Evolutionary conservation across 1,140 invertebrate genomes (phyloP).

Genomic region (Drosophila paulistorum): DNA sequence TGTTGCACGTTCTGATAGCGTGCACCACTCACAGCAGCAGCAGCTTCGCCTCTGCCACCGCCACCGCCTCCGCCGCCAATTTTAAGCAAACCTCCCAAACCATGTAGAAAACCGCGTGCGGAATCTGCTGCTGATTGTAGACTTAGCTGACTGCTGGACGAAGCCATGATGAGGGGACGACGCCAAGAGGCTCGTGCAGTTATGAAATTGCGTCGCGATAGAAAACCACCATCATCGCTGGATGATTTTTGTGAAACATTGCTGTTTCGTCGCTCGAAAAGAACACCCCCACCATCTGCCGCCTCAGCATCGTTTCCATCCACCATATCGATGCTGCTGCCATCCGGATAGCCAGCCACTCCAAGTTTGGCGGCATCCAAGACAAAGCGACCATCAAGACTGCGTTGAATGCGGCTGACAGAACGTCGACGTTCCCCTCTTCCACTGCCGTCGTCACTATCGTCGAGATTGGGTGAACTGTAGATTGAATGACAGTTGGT

Average conservation of each 20-base stretch:
- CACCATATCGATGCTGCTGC: slow-evolving; percentile 59
- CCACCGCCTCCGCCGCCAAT: slow-evolving; percentile 51
- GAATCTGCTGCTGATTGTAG: slow-evolving; percentile 84
- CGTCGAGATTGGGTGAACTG: slow-evolving; percentile 73
- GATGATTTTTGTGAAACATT: slow-evolving; percentile 87
- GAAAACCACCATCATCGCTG: slow-evolving; percentile 93
- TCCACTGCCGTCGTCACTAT: slow-evolving; percentile 40
- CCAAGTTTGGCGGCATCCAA: slow-evolving; percentile 76
- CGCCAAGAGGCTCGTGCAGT: slow-evolving; percentile 87
- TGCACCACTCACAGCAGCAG: slow-evolving; percentile 46
- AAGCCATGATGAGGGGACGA: slow-evolving; percentile 85
- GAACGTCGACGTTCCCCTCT: slow-evolving; percentile 43
- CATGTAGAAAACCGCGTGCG: slow-evolving; percentile 70
- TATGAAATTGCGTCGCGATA: slow-evolving; percentile 84
- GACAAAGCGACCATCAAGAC: slow-evolving; percentile 89
- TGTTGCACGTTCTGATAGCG: slow-evolving; percentile 76
- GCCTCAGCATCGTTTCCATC: slow-evolving; percentile 38
- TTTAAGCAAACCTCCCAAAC: slow-evolving; percentile 68
- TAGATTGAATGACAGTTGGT: slow-evolving; percentile 83
- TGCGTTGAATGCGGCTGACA: slow-evolving; percentile 86
- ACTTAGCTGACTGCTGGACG: slow-evolving; percentile 87
- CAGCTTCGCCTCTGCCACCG: background rate
- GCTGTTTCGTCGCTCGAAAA: slow-evolving; percentile 86
- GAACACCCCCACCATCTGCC: slow-evolving; percentile 5
- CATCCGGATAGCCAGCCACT: slow-evolving; percentile 37